Percentiles rank a stretch among this genome's conserved stretches.
Evolutionary conservation across 1,140 invertebrate species (phyloP).

Genomic region (Ceratina japonica): DNA sequence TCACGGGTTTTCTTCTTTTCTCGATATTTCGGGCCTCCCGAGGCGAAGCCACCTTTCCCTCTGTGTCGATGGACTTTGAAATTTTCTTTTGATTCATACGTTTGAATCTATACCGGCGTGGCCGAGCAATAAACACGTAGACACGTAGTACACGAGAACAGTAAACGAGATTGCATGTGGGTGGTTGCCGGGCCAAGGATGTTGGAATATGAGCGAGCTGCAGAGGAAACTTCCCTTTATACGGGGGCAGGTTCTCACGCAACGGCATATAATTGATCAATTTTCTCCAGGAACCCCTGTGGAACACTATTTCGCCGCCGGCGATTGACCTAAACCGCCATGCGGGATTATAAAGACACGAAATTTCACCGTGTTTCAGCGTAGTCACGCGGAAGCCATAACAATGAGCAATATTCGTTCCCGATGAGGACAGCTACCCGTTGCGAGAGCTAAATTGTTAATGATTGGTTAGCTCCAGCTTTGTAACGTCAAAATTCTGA

Average conservation of each 20-base stretch:
- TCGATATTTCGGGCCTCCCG: too few species aligned
- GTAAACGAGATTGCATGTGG: conserved; percentile 2
- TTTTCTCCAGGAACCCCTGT: conserved; percentile 55
- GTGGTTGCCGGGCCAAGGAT: too few species aligned
- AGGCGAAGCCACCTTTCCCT: too few species aligned
- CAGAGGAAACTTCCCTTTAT: conserved; percentile 22
- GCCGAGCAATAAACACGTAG: too few species aligned
- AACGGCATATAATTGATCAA: conserved; percentile 66
- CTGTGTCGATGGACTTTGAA: too few species aligned
- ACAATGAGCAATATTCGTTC: neutral
- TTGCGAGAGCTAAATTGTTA: conserved; percentile 5
- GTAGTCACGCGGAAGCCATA: neutral
- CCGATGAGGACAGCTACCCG: neutral
- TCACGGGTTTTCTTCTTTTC: neutral
- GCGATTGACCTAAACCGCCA: conserved; percentile 13
- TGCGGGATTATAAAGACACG: neutral
- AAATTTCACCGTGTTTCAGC: conserved; percentile 30
- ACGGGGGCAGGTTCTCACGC: conserved; percentile 56
- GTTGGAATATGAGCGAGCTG: neutral
- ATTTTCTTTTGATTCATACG: too few species aligned
- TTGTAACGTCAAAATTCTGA: neutral
- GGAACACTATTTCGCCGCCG: conserved; percentile 18
- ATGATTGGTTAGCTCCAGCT: neutral
- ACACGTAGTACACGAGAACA: neutral
- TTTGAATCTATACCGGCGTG: too few species aligned